phyloP scores from a whole-genome alignment of 2,888 invertebrate genomes.

The Prosopocoilus inquinatus region DNA sequence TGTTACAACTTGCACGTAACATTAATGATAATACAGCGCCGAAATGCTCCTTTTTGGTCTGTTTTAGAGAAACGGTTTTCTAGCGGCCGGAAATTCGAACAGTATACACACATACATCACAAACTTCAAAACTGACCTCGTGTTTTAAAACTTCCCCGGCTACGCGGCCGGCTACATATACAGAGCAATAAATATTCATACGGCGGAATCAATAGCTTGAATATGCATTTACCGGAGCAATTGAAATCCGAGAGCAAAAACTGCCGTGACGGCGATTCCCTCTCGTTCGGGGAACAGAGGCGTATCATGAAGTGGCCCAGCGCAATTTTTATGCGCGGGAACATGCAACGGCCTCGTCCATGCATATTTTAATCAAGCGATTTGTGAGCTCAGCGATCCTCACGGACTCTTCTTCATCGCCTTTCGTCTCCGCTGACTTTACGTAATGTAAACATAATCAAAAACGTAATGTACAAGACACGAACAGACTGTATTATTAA shows the following conservation, averaged over 20 bases:
- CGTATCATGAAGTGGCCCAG: not conserved
- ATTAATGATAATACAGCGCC: no score
- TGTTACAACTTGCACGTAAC: no score
- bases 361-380: conserved; percentile 35
- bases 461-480: conserved; percentile 37
- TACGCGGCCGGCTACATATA: no score
- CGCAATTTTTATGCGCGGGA: conserved; percentile 19
- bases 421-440: conserved; percentile 28
- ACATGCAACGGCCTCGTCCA: conserved; percentile 29
- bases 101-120: no score
- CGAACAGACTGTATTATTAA: no score
- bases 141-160: no score
- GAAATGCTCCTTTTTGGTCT: no score
- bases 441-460: conserved; percentile 40
- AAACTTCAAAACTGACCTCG: no score
- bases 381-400: conserved; percentile 33
- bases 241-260: conserved; percentile 12
- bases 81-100: no score
- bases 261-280: not conserved
- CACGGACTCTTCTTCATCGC: conserved; percentile 29
- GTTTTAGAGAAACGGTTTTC: no score
- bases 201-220: conserved; percentile 15
- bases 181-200: conserved; percentile 19
- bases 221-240: conserved; percentile 19
- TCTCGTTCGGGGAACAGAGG: no score